Evolutionary conservation across 1,140 invertebrate genomes (phyloP).

Genomic region (Condylostylus longicornis): DNA sequence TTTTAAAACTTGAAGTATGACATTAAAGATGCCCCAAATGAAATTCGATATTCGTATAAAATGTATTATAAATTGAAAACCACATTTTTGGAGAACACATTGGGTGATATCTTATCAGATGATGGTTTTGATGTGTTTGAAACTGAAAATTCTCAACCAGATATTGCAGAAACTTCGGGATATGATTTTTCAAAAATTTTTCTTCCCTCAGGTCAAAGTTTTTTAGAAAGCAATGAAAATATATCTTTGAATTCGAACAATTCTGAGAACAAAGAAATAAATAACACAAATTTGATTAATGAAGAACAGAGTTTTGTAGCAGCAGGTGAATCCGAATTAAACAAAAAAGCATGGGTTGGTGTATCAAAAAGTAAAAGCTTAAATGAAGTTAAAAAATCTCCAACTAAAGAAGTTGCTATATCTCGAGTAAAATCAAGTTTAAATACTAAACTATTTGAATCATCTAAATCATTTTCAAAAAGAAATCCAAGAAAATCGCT

Average conservation of each 20-base stretch:
- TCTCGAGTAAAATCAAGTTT: conserved; percentile 22
- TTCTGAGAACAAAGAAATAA: too few relatives aligned
- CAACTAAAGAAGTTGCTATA: too few relatives aligned
- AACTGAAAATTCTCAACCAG: conserved; percentile 25
- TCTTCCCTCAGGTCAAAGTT: conserved; percentile 11
- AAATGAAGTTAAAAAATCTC: conserved; percentile 16
- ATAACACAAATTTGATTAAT: too few relatives aligned
- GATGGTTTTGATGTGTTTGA: conserved; percentile 30
- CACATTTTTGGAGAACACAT: conserved; percentile 48
- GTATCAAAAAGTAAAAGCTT: conserved; percentile 41
- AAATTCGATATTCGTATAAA: conserved; percentile 61
- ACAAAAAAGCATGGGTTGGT: conserved; percentile 41
- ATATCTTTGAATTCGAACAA: background rate
- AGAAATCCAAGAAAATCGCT: conserved; percentile 59
- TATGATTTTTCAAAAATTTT: background rate
- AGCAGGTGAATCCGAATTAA: conserved; percentile 19
- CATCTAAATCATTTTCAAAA: conserved; percentile 44
- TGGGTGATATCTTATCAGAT: conserved; percentile 37
- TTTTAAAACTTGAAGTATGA: conserved; percentile 41
- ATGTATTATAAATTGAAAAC: conserved; percentile 67
- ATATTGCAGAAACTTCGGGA: conserved; percentile 3
- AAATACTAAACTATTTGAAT: conserved; percentile 49
- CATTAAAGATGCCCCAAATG: conserved; percentile 52
- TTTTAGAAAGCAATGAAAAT: conserved; percentile 11
- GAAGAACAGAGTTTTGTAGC: conserved; percentile 21